These are phyloP conservation scores for Zygaena filipendulae DNA, from an alignment of 2,888 invertebrate species.

Conservation along the genomic window DNA sequence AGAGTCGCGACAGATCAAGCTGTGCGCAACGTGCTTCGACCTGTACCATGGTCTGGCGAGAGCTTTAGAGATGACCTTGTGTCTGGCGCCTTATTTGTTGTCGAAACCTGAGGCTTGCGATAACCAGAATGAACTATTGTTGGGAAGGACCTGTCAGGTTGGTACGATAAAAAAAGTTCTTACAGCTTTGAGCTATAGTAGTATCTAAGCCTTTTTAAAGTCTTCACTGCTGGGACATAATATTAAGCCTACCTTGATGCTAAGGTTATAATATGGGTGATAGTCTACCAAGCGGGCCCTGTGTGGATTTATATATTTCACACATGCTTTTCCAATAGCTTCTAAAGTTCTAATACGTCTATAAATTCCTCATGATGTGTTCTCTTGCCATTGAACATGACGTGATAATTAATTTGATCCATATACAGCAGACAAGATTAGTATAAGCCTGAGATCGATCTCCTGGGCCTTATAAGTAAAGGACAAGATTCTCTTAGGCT, in stretches of 20 bases:
- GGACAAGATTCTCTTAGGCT: no score
- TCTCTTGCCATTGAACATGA: no score
- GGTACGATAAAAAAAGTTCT: no score
- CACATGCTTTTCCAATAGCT: no score
- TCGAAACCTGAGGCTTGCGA: constrained; percentile 73
- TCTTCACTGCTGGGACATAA: background rate
- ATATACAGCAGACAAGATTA: no score
- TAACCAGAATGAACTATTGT: constrained; percentile 72
- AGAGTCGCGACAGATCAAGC: constrained; percentile 81
- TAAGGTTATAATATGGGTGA: background rate
- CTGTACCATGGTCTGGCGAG: constrained; percentile 80
- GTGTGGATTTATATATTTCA: background rate
- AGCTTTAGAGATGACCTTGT: constrained; percentile 82
- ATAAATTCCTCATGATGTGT: no score
- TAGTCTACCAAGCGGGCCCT: background rate
- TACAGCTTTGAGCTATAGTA: no score
- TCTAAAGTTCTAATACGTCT: no score
- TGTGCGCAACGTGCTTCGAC: constrained; percentile 87
- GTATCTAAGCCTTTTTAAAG: background rate
- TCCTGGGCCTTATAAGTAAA: no score
- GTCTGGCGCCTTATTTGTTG: constrained; percentile 73
- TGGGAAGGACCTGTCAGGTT: constrained; percentile 72
- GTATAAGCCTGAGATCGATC: no score
- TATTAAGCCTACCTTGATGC: no score
- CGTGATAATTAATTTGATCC: no score